Conservation (phyloP, 2,113 vertebrate genomes). For the Gallinago media region DNA sequence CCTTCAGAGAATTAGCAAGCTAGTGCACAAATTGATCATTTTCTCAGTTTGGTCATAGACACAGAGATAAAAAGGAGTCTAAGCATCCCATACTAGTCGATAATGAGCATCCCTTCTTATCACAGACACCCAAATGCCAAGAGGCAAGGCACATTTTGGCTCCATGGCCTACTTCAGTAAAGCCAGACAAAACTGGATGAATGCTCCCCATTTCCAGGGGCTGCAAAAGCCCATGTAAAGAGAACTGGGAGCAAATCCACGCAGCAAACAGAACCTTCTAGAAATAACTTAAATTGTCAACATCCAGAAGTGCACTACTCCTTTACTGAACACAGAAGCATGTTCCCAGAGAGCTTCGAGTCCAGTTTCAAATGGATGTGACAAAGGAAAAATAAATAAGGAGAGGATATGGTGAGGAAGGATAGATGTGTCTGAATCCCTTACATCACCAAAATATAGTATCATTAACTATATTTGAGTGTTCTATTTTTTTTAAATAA, state of each 20-base stretch:
- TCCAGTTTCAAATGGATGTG: not conserved
- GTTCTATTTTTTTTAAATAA: not conserved
- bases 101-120: not conserved
- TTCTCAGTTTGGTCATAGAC: not conserved
- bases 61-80: not conserved
- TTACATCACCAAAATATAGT: not conserved
- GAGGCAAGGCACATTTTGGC: slow-evolving; percentile 8
- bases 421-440: not conserved
- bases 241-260: not conserved
- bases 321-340: not conserved
- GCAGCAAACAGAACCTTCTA: not conserved
- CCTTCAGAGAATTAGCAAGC: not conserved
- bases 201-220: not conserved
- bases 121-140: not conserved
- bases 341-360: not conserved
- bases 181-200: not conserved
- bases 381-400: slow-evolving; percentile 36
- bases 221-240: not conserved
- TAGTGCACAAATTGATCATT: not conserved
- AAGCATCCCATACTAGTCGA: not conserved
- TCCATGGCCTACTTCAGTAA: not conserved
- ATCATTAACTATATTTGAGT: not conserved
- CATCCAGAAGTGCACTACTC: not conserved
- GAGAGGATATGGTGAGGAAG: not conserved
- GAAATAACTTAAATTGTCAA: not conserved